phyloP scores from a whole-genome alignment of 2,888 invertebrate species.

The Macropis europaea region DNA sequence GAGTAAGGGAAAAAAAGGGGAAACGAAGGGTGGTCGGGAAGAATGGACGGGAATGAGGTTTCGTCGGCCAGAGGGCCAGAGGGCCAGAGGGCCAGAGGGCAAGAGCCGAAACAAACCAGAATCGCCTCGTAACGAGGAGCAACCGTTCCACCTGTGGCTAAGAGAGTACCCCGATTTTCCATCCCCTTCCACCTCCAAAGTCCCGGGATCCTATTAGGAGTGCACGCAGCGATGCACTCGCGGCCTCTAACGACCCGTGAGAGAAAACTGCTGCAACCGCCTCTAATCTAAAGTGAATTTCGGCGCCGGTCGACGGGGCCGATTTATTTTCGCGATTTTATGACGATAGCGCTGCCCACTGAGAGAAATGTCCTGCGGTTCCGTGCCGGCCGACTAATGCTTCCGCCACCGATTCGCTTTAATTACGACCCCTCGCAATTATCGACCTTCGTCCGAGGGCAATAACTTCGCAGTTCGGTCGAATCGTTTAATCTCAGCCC shows the following conservation, averaged over 20 bases:
- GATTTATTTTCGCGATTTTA: conserved; percentile 67
- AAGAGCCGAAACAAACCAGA: conserved; percentile 21
- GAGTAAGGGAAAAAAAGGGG: too few relatives aligned
- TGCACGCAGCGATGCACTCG: conserved; percentile 65
- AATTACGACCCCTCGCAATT: conserved; percentile 33
- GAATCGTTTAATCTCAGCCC: conserved; percentile 21
- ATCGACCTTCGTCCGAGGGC: conserved; percentile 21
- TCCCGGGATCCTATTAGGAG: conserved; percentile 69
- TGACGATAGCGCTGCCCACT: conserved; percentile 19
- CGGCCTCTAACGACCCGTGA: conserved; percentile 68
- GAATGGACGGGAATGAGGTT: background rate
- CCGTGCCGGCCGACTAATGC: background rate
- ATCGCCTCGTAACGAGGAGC: conserved; percentile 35
- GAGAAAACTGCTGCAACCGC: conserved; percentile 67
- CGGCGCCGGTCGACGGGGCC: conserved; percentile 36
- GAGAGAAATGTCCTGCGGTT: conserved; percentile 25
- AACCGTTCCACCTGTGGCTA: conserved; percentile 46
- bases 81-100: too few relatives aligned
- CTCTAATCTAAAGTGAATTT: conserved; percentile 75
- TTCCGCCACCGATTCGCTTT: conserved; percentile 18
- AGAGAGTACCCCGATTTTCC: conserved; percentile 37
- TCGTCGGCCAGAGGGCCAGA: conserved; percentile 3
- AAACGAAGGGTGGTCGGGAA: background rate
- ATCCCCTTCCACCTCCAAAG: conserved; percentile 23
- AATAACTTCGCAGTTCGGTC: conserved; percentile 5